A percentile compares a stretch with the other conserved stretches of the same genome.
Evolutionary conservation across 2,113 vertebrate genomes (phyloP).

Genomic region (Oryzias javanicus): DNA sequence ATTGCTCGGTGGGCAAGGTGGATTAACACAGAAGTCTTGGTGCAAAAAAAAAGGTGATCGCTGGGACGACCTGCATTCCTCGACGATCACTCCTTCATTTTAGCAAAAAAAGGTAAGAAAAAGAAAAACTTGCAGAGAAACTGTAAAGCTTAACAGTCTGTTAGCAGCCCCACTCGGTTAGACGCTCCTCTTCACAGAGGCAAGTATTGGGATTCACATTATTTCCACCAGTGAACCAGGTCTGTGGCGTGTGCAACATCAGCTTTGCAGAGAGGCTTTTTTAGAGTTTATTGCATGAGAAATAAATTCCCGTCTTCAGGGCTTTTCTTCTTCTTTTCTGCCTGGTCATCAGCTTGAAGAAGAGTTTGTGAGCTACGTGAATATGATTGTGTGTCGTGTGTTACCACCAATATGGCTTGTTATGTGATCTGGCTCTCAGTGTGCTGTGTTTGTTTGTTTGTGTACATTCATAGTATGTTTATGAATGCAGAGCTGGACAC

Average conservation of each 20-base stretch:
- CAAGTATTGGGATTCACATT: conserved; percentile 24
- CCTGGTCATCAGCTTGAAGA: conserved; percentile 15
- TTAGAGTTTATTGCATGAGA: conserved; percentile 74
- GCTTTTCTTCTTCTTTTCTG: conserved; percentile 13
- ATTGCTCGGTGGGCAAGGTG: conserved; percentile 34
- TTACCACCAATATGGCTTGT: conserved; percentile 44
- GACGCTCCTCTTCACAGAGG: conserved; percentile 14
- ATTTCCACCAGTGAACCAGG: conserved; percentile 19
- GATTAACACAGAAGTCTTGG: conserved; percentile 16
- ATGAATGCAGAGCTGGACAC: conserved; percentile 33
- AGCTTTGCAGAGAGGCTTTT: conserved; percentile 37
- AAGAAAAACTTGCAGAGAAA: conserved; percentile 19
- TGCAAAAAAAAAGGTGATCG: conserved; percentile 34
- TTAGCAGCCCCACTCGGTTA: conserved; percentile 29
- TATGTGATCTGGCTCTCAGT: conserved; percentile 30
- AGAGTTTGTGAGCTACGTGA: conserved; percentile 18
- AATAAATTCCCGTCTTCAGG: conserved; percentile 32
- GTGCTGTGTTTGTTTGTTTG: conserved; percentile 3
- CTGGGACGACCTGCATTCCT: conserved; percentile 50
- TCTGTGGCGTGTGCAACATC: conserved; percentile 46
- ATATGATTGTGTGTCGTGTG: conserved; percentile 29
- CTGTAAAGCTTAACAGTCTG: conserved; percentile 61
- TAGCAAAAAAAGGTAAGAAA: conserved; percentile 16
- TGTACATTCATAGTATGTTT: conserved; percentile 8
- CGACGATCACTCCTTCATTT: conserved; percentile 27